phyloP scores from a whole-genome alignment of 2,888 invertebrate species.

The Harmothoe impar region DNA sequence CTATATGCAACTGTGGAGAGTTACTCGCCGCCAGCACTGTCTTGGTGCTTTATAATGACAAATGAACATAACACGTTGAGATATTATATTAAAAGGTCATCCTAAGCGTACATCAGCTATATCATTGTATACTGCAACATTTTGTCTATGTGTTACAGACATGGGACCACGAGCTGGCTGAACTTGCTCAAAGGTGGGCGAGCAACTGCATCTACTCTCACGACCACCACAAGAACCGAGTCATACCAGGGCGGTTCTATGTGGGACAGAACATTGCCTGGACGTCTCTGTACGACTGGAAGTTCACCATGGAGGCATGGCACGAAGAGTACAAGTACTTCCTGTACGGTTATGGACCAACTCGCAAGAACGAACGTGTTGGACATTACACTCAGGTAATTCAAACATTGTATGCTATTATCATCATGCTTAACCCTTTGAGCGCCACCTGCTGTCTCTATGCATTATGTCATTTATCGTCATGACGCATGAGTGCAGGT shows the following conservation, averaged over 20 bases:
- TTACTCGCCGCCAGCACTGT: too few species aligned
- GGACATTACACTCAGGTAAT: conserved; percentile 69
- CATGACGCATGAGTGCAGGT: too few species aligned
- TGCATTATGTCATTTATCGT: too few species aligned
- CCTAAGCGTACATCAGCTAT: too few species aligned
- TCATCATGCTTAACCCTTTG: too few species aligned
- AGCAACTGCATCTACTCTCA: conserved; percentile 59
- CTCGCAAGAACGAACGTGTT: conserved; percentile 1
- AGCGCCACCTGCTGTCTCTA: too few species aligned
- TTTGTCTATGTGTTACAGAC: neutral
- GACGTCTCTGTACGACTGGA: conserved; percentile 62
- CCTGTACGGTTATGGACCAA: conserved; percentile 59
- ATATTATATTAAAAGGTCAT: too few species aligned
- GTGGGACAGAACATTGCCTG: conserved; percentile 66
- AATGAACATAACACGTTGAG: too few species aligned
- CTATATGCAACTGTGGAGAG: too few species aligned
- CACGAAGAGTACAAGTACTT: conserved; percentile 63
- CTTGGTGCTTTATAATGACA: too few species aligned
- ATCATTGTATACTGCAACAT: too few species aligned
- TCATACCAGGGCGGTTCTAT: conserved; percentile 60
- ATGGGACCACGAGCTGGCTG: conserved; percentile 62
- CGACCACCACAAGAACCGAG: conserved; percentile 55
- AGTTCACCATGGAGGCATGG: conserved; percentile 62
- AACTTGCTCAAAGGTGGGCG: conserved; percentile 63
- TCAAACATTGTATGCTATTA: too few species aligned